Evolutionary conservation across 2,797 vertebrate genomes (phyloP).

Genomic region (Coregonus sp.): DNA sequence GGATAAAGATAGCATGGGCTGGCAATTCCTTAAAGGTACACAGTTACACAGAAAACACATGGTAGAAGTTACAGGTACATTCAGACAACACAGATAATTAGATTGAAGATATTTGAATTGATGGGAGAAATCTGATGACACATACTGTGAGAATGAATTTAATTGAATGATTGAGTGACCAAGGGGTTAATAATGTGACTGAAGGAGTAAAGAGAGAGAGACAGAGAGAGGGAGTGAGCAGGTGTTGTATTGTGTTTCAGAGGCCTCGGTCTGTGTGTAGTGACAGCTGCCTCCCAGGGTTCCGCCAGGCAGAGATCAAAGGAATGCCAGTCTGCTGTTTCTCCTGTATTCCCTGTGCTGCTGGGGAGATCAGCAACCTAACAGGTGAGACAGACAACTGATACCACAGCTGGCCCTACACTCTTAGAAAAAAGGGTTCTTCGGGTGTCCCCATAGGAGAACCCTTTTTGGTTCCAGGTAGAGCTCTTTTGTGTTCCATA

Average conservation of each 20-base stretch:
- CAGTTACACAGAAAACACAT: background rate
- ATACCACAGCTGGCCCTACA: background rate
- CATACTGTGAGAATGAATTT: background rate
- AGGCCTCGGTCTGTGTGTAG: slow-evolving; percentile 74
- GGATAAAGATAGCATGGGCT: slow-evolving; percentile 67
- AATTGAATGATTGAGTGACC: background rate
- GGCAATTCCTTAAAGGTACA: slow-evolving; percentile 51
- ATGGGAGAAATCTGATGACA: background rate
- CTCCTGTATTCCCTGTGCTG: slow-evolving; percentile 70
- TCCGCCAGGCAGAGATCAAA: slow-evolving; percentile 70
- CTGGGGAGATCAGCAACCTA: slow-evolving; percentile 72
- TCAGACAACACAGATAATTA: too few relatives aligned
- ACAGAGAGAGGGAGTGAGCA: background rate
- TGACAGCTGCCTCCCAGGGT: slow-evolving; percentile 72
- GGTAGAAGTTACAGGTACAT: background rate
- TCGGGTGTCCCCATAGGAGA: too few relatives aligned
- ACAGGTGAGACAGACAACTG: slow-evolving; percentile 64
- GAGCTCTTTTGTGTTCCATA: too few relatives aligned
- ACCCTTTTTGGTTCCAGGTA: too few relatives aligned
- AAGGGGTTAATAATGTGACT: background rate
- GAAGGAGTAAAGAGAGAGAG: background rate
- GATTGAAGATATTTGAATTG: too few relatives aligned
- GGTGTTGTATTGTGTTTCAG: slow-evolving; percentile 53
- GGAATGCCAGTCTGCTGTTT: slow-evolving; percentile 77
- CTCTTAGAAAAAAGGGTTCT: too few relatives aligned